Conservation (phyloP, 2,888 invertebrate species). For the Nysson spinosus region DNA sequence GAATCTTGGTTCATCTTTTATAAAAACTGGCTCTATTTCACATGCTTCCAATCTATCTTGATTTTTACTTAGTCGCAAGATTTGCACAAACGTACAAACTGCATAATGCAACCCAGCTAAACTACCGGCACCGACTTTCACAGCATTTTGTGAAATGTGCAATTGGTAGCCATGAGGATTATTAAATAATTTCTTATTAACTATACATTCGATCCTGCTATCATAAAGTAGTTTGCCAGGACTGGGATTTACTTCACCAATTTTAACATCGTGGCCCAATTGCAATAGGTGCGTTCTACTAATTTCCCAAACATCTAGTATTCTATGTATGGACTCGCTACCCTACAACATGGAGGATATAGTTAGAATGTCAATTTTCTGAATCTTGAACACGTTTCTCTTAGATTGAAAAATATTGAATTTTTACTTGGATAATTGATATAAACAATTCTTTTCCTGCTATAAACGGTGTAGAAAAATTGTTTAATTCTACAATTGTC, state of each 20-base stretch:
- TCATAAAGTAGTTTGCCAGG: conserved; percentile 73
- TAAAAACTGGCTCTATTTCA: conserved; percentile 76
- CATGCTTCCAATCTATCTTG: conserved; percentile 66
- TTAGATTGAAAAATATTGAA: not conserved
- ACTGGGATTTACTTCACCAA: conserved; percentile 76
- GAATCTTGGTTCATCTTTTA: conserved; percentile 81
- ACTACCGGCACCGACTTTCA: conserved; percentile 80
- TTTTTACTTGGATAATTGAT: conserved; percentile 75
- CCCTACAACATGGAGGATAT: conserved; percentile 59
- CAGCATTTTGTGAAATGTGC: conserved; percentile 78
- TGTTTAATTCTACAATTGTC: conserved; percentile 78
- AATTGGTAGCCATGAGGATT: conserved; percentile 78
- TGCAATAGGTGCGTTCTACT: conserved; percentile 77
- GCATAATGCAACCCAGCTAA: conserved; percentile 80
- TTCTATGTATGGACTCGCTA: conserved; percentile 75
- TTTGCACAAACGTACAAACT: conserved; percentile 80
- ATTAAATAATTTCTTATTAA: conserved; percentile 78
- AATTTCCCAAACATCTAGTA: conserved; percentile 79
- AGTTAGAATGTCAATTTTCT: too few species aligned
- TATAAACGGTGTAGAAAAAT: conserved; percentile 75
- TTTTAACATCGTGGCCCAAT: conserved; percentile 77
- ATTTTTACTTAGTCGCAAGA: conserved; percentile 78
- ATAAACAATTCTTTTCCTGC: conserved; percentile 77
- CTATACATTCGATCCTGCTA: conserved; percentile 79
- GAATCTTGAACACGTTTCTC: too few species aligned